These are phyloP conservation scores for Toxotes chatareus DNA, from an alignment of 2,113 vertebrate species.

Conservation along the genomic window DNA sequence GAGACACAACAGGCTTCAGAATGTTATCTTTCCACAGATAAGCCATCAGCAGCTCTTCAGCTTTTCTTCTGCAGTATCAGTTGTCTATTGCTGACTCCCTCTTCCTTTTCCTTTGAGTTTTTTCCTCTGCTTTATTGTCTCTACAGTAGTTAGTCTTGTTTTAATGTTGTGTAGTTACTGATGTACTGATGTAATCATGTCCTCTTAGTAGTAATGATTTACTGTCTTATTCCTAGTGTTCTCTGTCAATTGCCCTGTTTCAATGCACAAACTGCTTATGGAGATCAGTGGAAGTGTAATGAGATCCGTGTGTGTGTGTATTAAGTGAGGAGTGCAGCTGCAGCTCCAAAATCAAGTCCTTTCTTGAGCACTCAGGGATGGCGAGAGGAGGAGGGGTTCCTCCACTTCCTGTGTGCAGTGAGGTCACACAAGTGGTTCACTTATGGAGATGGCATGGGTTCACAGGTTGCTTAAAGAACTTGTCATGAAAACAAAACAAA, in stretches of 20 bases:
- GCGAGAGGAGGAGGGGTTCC: constrained; percentile 7
- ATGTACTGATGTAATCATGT: constrained; percentile 48
- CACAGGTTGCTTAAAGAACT: constrained; percentile 3
- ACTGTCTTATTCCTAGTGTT: constrained; percentile 11
- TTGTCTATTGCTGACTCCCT: constrained; percentile 15
- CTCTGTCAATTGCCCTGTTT: constrained; percentile 20
- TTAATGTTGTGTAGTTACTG: constrained; percentile 32
- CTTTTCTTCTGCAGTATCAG: constrained; percentile 26
- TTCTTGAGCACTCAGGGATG: constrained; percentile 47
- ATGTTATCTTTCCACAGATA: constrained; percentile 34
- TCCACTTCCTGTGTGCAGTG: constrained; percentile 52
- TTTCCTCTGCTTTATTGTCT: not conserved
- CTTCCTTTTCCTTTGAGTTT: constrained; percentile 25
- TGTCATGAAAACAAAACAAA: not conserved
- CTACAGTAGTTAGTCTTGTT: not conserved
- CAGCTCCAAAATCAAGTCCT: constrained; percentile 60
- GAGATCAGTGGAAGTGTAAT: constrained; percentile 58
- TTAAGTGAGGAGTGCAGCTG: constrained; percentile 61
- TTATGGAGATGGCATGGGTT: constrained; percentile 14
- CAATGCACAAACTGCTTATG: constrained; percentile 22
- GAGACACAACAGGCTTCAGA: not conserved
- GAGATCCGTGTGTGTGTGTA: constrained; percentile 34
- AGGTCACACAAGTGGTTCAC: constrained; percentile 21
- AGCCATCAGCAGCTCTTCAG: not conserved
- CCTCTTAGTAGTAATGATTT: constrained; percentile 9